Conservation (phyloP, 2,797 vertebrate genomes). For the Sebastes glaucus region DNA sequence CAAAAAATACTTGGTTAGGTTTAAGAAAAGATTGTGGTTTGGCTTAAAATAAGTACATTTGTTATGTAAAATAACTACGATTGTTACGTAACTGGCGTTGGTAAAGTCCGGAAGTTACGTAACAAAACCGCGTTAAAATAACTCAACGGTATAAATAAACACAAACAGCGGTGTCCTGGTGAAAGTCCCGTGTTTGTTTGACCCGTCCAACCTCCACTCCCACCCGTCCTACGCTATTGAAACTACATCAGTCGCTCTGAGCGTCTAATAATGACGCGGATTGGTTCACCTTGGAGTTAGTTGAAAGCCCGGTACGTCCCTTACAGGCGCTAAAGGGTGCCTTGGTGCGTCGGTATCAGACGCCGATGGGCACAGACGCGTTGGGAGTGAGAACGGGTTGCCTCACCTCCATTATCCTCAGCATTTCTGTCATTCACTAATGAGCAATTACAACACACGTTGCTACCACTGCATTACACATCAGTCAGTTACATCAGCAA, state of each 20-base stretch:
- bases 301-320: background rate
- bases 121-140: background rate
- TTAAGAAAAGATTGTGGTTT: background rate
- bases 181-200: background rate
- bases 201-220: background rate
- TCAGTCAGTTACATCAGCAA: background rate
- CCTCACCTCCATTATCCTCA: background rate
- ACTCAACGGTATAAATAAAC: background rate
- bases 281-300: background rate
- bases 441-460: background rate
- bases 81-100: no score
- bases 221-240: background rate
- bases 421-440: background rate
- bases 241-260: background rate
- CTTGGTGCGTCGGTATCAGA: no score
- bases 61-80: background rate
- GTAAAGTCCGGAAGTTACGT: background rate
- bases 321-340: no score
- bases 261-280: background rate
- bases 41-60: background rate
- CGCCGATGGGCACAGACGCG: no score
- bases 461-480: background rate
- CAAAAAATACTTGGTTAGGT: no score
- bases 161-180: background rate
- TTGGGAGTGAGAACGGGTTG: background rate